Evolutionary conservation across 2,797 vertebrate genomes (phyloP), one percentile per base, ranked within the genome.

Genomic region (Menidia menidia): DNA sequence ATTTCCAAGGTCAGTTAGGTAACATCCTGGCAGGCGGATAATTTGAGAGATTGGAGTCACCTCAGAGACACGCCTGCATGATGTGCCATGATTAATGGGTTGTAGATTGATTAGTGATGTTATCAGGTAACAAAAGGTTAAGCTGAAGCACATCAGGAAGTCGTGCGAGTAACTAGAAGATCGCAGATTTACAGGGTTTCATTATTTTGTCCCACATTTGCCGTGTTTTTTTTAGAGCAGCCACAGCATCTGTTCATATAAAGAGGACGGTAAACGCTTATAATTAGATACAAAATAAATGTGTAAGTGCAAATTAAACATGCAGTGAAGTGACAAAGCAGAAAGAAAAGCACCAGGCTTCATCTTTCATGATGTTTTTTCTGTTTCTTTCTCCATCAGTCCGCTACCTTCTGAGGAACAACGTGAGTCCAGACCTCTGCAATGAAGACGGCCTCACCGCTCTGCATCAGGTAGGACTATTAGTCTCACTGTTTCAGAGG

Each of bases 371-470:
- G 14, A 65, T 62, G n/a, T 64, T 70, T 62, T 72, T 48, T 67
- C 30, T 19, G 0, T 80, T 16, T 73, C 11, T 78, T 53, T 74
- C 57, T 70, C 59, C 76, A 25, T 54, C 93, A 98, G 97, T 99
- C 18, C 95, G 96, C 67, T 96, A 96, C 88, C 88, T 99, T 89
- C 94, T 99, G 92, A 97, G 96, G 93, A 97, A 95, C 73, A 97
- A 96, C 60, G 93, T 98, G 86, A 97, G 96, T 89, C 97, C 98
- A 0, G 96, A 99, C 87, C 94, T 99, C 77, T 97, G 96, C 90
- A 99, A 99, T 0, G 98, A 99, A 88, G 98, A 99, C 0, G 98
- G 98, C 69, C 93, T 99, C 80, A 98, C 98, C 1, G 97, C 98
- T 53, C 94, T 99, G 87, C 98, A 99, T 84, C 98, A 99, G 97